Conservation (phyloP, 1,140 invertebrate genomes). For the Pteromalus puparum region DNA sequence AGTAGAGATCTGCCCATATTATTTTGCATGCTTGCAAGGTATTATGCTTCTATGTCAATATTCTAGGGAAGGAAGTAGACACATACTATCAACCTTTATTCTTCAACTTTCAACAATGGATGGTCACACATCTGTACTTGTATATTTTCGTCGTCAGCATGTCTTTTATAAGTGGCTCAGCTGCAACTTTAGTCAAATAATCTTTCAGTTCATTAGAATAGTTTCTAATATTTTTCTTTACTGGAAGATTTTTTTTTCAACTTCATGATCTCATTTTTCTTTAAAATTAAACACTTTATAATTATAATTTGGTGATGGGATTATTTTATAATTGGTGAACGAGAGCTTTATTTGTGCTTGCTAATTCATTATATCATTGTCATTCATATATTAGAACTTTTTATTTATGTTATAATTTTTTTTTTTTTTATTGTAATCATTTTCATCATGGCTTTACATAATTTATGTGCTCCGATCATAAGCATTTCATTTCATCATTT, state of each 20-base stretch:
- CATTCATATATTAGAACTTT: neutral
- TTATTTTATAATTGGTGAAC: neutral
- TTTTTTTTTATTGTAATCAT: neutral
- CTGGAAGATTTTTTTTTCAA: neutral
- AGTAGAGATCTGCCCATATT: conserved; percentile 29
- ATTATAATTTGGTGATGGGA: conserved; percentile 43
- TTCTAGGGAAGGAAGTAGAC: conserved; percentile 74
- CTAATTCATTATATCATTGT: conserved; percentile 23
- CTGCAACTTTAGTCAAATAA: neutral
- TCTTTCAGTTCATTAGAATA: conserved; percentile 6
- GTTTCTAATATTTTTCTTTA: conserved; percentile 12
- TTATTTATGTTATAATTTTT: conserved; percentile 1
- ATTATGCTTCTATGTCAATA: conserved; percentile 68
- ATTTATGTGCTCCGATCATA: neutral
- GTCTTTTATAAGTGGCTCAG: conserved; percentile 57
- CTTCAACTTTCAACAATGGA: conserved; percentile 62
- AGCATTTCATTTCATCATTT: conserved; percentile 24
- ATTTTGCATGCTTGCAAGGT: conserved; percentile 66
- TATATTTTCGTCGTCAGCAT: conserved; percentile 69
- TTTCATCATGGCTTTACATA: neutral
- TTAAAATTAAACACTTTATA: neutral
- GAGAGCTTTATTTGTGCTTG: conserved; percentile 46
- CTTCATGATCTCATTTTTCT: neutral
- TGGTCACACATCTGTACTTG: conserved; percentile 60
- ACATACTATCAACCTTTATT: conserved; percentile 66